phyloP scores from a whole-genome alignment of 1,140 invertebrate genomes.

The Homarus americanus region DNA sequence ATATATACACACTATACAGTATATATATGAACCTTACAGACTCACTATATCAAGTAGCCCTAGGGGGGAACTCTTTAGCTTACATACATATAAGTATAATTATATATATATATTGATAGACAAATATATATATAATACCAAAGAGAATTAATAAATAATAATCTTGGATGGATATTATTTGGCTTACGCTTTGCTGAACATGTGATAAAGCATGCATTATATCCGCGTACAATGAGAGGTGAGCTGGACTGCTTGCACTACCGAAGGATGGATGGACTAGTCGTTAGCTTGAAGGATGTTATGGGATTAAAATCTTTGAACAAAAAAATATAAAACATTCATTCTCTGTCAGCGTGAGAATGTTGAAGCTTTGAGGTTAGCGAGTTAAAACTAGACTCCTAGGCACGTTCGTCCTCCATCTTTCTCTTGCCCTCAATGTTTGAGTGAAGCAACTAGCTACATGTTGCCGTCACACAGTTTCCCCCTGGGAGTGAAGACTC shows the following conservation, averaged over 20 bases:
- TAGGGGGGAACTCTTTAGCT: constrained; percentile 60
- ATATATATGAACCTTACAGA: constrained; percentile 47
- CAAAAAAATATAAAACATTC: background rate
- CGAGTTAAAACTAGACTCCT: background rate
- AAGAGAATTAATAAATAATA: background rate
- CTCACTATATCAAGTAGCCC: constrained; percentile 56
- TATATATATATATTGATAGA: background rate
- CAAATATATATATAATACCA: background rate
- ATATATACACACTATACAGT: constrained; percentile 40
- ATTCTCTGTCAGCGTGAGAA: background rate
- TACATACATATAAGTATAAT: constrained; percentile 39
- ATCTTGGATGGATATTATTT: background rate
- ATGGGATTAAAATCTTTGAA: background rate
- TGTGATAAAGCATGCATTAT: constrained; percentile 64
- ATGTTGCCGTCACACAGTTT: constrained; percentile 52
- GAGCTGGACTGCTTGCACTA: constrained; percentile 3
- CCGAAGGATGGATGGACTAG: constrained; percentile 45
- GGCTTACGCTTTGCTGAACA: constrained; percentile 12
- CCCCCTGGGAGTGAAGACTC: constrained; percentile 63
- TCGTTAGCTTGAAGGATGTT: background rate
- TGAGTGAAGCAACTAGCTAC: constrained; percentile 50
- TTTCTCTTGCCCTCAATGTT: constrained; percentile 25
- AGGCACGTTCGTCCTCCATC: constrained; percentile 14
- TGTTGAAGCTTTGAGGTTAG: background rate
- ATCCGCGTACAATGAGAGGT: constrained; percentile 27